Percentiles rank a stretch among this genome's conserved stretches.
phyloP scores from a whole-genome alignment of 2,797 vertebrate genomes.

The Poliocrania exsul region DNA sequence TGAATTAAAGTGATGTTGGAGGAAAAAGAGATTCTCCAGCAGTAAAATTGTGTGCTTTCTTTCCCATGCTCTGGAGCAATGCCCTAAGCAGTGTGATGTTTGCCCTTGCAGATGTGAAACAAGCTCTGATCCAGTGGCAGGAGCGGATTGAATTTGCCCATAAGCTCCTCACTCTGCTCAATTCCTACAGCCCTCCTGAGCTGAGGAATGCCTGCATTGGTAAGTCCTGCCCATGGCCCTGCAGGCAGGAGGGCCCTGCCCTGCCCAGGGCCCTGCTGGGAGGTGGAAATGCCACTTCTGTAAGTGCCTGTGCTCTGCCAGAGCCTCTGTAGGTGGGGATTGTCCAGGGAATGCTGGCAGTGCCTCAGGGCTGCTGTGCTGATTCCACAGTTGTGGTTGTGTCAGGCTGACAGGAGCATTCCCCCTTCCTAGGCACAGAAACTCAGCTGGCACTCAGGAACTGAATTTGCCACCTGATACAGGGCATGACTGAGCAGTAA shows the following conservation, averaged over 20 bases:
- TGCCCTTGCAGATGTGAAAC: slow-evolving; percentile 92
- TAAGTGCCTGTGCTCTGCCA: background rate
- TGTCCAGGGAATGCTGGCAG: background rate
- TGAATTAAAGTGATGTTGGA: background rate
- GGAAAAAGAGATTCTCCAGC: background rate
- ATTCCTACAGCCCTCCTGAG: slow-evolving; percentile 97
- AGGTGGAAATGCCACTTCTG: background rate
- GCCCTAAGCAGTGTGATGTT: slow-evolving; percentile 12
- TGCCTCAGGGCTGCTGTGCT: background rate
- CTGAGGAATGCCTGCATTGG: slow-evolving; percentile 95
- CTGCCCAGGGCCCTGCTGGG: background rate
- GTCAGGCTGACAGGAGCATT: background rate
- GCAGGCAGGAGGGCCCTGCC: background rate
- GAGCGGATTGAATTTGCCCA: slow-evolving; percentile 98
- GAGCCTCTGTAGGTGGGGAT: background rate
- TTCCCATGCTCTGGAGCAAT: background rate
- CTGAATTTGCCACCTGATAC: fast-evolving
- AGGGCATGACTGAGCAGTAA: background rate
- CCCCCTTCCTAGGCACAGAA: background rate
- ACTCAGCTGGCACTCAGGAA: background rate
- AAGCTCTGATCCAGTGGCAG: slow-evolving; percentile 99
- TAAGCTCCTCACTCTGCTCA: slow-evolving; percentile 95
- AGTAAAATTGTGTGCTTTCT: background rate
- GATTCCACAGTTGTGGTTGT: background rate
- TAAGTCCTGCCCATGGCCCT: slow-evolving; percentile 59